Evolutionary conservation across 1,140 invertebrate species (phyloP).

Genomic region (Cecropterus lyciades): DNA sequence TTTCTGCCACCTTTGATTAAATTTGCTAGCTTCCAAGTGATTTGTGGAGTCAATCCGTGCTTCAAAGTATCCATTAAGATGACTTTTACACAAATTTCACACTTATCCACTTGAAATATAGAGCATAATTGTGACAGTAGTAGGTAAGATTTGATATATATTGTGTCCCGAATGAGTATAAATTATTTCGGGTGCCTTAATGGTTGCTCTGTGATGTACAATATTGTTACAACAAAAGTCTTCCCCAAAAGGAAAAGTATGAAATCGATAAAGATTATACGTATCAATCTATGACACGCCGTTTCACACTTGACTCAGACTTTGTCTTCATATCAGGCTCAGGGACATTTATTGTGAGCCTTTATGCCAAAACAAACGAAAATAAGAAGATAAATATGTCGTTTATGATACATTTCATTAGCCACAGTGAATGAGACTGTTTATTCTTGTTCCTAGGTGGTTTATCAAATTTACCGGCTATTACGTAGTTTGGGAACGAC

Average conservation of each 20-base stretch:
- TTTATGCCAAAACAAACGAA: neutral
- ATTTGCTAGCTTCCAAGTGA: slow-evolving; percentile 47
- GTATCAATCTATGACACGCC: no score
- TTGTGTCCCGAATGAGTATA: neutral
- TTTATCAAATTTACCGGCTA: neutral
- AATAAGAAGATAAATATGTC: neutral
- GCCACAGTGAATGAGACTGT: neutral
- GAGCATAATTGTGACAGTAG: neutral
- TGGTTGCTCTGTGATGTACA: no score
- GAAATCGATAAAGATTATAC: no score
- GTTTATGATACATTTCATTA: neutral
- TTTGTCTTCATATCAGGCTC: neutral
- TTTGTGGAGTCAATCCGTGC: slow-evolving; percentile 47
- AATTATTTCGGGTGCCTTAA: no score
- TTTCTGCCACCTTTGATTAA: slow-evolving; percentile 55
- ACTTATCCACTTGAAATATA: slow-evolving; percentile 8
- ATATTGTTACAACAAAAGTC: no score
- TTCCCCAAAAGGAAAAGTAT: no score
- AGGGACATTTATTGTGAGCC: neutral
- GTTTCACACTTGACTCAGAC: no score
- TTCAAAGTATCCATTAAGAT: slow-evolving; percentile 1
- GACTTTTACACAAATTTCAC: slow-evolving; percentile 11
- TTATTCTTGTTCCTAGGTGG: neutral
- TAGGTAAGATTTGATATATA: neutral
- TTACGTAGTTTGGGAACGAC: no score